These are phyloP conservation scores for Monoplex corrugatus DNA, from an alignment of 2,888 invertebrate genomes.

Conservation along the genomic window DNA sequence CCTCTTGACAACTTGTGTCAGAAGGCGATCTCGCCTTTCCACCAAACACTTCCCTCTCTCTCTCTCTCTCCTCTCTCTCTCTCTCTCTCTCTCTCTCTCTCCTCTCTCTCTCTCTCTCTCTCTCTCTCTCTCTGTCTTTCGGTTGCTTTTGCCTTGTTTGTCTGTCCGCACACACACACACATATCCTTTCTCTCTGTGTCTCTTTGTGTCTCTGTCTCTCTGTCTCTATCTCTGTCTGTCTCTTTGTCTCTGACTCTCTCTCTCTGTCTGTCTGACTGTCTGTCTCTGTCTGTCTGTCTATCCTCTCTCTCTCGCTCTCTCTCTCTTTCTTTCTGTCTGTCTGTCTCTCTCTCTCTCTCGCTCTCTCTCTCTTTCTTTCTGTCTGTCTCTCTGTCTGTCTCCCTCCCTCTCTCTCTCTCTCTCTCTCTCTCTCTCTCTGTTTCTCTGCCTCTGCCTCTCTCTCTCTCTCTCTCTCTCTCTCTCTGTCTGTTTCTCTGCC, in stretches of 20 bases:
- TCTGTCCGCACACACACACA: no score
- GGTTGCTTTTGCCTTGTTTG: neutral
- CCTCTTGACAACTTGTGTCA: neutral
- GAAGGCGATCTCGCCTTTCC: conserved; percentile 10
- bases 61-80: neutral
- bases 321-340: no score
- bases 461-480: neutral
- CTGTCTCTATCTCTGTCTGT: no score
- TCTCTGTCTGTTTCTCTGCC: neutral
- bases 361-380: no score
- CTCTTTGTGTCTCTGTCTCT: no score
- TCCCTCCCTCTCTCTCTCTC: neutral
- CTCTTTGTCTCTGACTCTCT: no score
- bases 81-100: neutral
- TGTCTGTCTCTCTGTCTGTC: no score
- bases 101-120: neutral
- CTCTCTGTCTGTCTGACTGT: neutral
- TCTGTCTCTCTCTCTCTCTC: no score
- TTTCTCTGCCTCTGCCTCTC: neutral
- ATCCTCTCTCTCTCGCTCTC: no score
- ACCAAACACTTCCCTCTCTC: no score
- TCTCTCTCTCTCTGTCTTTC: neutral
- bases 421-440: neutral
- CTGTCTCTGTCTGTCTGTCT: no score
- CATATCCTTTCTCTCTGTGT: neutral